phyloP scores from a whole-genome alignment of 2,797 vertebrate species.

The Scyliorhinus canicula region DNA sequence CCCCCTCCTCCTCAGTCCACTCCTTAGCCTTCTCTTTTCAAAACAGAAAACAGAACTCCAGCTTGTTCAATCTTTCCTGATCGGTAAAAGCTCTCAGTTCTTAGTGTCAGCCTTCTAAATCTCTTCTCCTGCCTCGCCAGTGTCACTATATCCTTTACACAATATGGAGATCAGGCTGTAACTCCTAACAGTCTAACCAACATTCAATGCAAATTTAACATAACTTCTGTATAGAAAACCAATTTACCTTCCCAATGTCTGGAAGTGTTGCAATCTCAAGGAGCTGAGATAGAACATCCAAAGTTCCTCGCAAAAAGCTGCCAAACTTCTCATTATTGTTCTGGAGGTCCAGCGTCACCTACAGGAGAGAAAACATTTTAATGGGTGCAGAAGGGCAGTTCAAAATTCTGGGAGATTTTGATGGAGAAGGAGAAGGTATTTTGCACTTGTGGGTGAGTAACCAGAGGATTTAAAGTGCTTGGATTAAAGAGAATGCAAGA shows the following conservation, averaged over 20 bases:
- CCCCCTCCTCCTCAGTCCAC: not conserved
- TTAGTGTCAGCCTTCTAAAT: not conserved
- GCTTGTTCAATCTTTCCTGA: too few species aligned
- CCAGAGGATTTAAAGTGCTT: not conserved
- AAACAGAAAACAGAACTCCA: not conserved
- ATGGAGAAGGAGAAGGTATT: not conserved
- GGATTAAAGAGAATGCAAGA: too few species aligned
- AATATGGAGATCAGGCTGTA: not conserved
- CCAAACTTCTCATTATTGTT: constrained; percentile 89
- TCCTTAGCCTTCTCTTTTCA: not conserved
- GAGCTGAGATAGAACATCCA: constrained; percentile 90
- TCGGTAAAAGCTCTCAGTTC: not conserved
- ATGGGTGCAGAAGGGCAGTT: not conserved
- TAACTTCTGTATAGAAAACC: not conserved
- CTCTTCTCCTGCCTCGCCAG: not conserved
- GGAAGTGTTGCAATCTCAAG: constrained; percentile 87
- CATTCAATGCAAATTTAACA: too few species aligned
- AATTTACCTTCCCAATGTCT: constrained; percentile 84
- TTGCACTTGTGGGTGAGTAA: not conserved
- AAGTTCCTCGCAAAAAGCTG: constrained; percentile 74
- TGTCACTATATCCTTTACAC: not conserved
- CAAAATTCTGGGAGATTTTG: not conserved
- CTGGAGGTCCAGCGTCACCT: constrained; percentile 95
- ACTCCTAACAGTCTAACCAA: not conserved
- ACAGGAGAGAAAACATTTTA: constrained; percentile 37